Conservation (phyloP, 2,113 vertebrate species). For the Cynocephalus volans region DNA sequence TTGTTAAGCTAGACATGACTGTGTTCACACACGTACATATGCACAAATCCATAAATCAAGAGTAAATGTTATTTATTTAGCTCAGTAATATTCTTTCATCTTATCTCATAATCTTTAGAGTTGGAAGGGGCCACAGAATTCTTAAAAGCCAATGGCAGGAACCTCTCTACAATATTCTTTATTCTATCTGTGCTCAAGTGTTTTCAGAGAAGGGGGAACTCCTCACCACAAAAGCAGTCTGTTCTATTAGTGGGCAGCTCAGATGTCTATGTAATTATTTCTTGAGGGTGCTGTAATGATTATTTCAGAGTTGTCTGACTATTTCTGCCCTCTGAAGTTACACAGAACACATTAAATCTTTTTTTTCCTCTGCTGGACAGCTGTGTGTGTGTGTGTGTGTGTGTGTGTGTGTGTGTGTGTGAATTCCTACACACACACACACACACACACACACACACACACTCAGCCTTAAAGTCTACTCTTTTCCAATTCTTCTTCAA, state of each 20-base stretch:
- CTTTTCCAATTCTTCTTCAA: background rate
- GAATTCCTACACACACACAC: background rate
- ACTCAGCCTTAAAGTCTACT: background rate
- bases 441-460: too few relatives aligned
- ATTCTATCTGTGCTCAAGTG: background rate
- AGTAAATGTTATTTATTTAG: slow-evolving; percentile 6
- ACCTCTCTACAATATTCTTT: background rate
- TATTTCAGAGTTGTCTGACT: background rate
- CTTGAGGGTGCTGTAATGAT: background rate
- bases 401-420: background rate
- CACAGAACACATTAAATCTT: background rate
- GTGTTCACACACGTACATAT: background rate
- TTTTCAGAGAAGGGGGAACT: background rate
- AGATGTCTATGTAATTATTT: background rate
- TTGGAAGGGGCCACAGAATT: background rate
- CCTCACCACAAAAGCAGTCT: background rate
- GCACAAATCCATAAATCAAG: background rate
- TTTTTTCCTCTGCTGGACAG: background rate
- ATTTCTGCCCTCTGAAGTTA: slow-evolving; percentile 17
- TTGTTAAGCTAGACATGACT: too few relatives aligned
- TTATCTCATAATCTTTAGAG: background rate
- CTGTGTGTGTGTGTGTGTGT: background rate
- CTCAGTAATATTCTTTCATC: background rate
- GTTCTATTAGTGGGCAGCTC: background rate
- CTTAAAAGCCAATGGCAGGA: background rate